These are phyloP conservation scores for Dendrocincla fuliginosa DNA, from an alignment of 2,797 vertebrate genomes.

Conservation along the genomic window DNA sequence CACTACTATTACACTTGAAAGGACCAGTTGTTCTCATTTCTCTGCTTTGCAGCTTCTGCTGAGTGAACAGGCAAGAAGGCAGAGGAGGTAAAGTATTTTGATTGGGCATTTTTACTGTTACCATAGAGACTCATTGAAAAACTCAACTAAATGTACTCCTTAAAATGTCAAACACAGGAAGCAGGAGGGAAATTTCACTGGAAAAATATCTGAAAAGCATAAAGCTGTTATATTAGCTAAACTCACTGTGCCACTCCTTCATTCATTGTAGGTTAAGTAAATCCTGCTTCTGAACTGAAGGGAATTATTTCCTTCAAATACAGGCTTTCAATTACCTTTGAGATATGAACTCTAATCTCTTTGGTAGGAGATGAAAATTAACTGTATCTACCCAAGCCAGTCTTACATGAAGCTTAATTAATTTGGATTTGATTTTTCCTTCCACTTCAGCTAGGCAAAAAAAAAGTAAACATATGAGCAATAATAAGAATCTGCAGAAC, in stretches of 20 bases:
- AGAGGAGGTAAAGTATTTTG: conserved; percentile 30
- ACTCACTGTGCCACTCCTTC: conserved; percentile 42
- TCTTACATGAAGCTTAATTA: conserved; percentile 47
- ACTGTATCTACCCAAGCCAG: conserved; percentile 5
- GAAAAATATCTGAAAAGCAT: conserved; percentile 46
- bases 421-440: conserved; percentile 36
- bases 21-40: not conserved
- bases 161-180: conserved; percentile 67
- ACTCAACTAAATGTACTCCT: conserved; percentile 26
- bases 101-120: conserved; percentile 51
- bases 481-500: not conserved
- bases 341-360: conserved; percentile 48
- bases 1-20: not conserved
- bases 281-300: conserved; percentile 41
- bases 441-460: not conserved
- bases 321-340: conserved; percentile 56
- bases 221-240: conserved; percentile 63
- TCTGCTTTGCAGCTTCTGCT: not conserved
- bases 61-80: not conserved
- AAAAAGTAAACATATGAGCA: not conserved
- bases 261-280: conserved; percentile 65
- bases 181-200: conserved; percentile 50
- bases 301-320: conserved; percentile 56
- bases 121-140: conserved; percentile 39
- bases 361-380: conserved; percentile 36